phyloP scores from a whole-genome alignment of 2,888 invertebrate species.

The Acrobasis consociella region DNA sequence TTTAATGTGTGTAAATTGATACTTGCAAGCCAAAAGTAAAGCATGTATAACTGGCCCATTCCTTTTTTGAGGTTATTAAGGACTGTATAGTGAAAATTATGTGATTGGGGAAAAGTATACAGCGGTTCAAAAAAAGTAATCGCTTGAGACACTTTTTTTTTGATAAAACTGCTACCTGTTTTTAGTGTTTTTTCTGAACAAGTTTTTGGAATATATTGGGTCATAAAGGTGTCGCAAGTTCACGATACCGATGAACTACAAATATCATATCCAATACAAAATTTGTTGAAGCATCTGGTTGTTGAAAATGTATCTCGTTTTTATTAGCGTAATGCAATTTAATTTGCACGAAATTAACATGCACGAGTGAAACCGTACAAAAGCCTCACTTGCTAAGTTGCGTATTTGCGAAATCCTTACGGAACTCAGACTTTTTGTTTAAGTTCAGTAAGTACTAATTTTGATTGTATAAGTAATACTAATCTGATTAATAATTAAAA shows the following conservation, averaged over 20 bases:
- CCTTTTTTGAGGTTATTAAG: constrained; percentile 15
- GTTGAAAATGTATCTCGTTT: not conserved
- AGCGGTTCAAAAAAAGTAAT: not conserved
- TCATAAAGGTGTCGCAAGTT: too few species aligned
- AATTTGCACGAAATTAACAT: constrained; percentile 43
- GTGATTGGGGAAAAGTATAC: constrained; percentile 1
- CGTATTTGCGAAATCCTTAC: constrained; percentile 20
- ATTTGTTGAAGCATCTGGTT: not conserved
- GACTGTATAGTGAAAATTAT: constrained; percentile 11
- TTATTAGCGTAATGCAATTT: constrained; percentile 29
- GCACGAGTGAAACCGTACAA: constrained; percentile 27
- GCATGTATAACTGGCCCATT: constrained; percentile 3
- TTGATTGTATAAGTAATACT: too few species aligned
- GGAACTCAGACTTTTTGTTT: constrained; percentile 25
- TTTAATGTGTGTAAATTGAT: constrained; percentile 19
- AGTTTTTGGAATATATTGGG: too few species aligned
- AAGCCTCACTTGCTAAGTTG: not conserved
- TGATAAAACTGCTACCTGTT: not conserved
- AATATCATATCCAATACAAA: too few species aligned
- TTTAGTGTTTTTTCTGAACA: too few species aligned
- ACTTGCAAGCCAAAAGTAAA: constrained; percentile 12
- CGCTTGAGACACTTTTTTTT: not conserved
- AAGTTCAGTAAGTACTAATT: not conserved
- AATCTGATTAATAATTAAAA: too few species aligned
- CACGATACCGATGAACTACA: too few species aligned